Evolutionary conservation across 2,113 vertebrate genomes (phyloP).

Genomic region (Plestiodon gilberti): DNA sequence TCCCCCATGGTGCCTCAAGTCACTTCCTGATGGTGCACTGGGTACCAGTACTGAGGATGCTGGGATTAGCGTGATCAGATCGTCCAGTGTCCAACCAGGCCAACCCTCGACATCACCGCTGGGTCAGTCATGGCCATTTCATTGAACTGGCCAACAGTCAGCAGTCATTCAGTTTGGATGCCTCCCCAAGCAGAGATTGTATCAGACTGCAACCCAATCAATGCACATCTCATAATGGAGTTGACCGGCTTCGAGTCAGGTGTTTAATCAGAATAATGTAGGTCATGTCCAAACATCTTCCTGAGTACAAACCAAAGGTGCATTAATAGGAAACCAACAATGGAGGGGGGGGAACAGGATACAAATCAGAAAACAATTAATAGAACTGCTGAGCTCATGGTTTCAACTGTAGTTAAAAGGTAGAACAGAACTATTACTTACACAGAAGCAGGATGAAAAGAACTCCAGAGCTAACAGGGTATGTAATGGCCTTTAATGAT

Average conservation of each 20-base stretch:
- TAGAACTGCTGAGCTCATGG: neutral
- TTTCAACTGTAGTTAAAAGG: neutral
- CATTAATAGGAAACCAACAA: conserved; percentile 3
- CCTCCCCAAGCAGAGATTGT: neutral
- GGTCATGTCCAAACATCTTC: neutral
- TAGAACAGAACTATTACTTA: neutral
- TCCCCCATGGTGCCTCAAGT: no score
- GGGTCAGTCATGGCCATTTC: neutral
- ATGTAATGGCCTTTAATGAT: conserved; percentile 3
- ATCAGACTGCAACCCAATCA: neutral
- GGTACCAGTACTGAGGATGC: no score
- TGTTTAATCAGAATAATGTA: conserved; percentile 9
- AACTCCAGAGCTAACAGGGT: neutral
- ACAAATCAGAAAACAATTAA: conserved; percentile 5
- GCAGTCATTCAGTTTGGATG: neutral
- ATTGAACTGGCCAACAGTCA: neutral
- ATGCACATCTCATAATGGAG: neutral
- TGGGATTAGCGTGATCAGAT: no score
- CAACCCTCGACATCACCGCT: no score
- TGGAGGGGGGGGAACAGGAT: neutral
- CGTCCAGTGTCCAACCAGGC: no score
- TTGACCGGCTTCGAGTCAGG: neutral
- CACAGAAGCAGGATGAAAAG: neutral
- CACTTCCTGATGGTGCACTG: no score
- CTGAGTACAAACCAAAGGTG: neutral